Percentiles rank a stretch among this genome's conserved stretches.
These are phyloP conservation scores for Archips xylosteana DNA, from an alignment of 2,888 invertebrate genomes.

Conservation along the genomic window DNA sequence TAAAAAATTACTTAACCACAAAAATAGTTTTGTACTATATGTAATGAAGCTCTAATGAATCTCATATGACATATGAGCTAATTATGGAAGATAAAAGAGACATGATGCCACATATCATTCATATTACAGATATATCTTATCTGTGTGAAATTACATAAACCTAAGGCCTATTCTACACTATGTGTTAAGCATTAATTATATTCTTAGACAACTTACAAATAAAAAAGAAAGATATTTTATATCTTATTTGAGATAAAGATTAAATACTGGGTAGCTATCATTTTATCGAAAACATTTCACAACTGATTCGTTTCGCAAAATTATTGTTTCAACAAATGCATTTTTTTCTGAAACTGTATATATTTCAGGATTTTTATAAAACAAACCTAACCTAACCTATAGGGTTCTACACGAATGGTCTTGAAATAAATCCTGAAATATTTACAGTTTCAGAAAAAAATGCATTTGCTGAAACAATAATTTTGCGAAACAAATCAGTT, in stretches of 20 bases:
- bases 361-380: no score
- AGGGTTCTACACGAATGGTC: no score
- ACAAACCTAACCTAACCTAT: no score
- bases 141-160: slow-evolving; percentile 26
- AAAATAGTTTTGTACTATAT: slow-evolving; percentile 6
- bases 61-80: slow-evolving; percentile 1
- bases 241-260: not conserved
- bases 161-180: slow-evolving; percentile 23
- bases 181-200: not conserved
- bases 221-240: not conserved
- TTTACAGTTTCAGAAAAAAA: no score
- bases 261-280: no score
- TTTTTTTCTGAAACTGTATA: no score
- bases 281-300: no score
- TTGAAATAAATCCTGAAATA: no score
- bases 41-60: not conserved
- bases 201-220: not conserved
- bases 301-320: no score
- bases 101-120: slow-evolving; percentile 13
- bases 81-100: slow-evolving; percentile 20
- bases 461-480: no score
- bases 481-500: no score
- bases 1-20: slow-evolving; percentile 11
- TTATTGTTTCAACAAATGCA: no score
- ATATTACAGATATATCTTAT: slow-evolving; percentile 10